phyloP scores from a whole-genome alignment of 2,113 vertebrate genomes.

The Tragulus kanchil region DNA sequence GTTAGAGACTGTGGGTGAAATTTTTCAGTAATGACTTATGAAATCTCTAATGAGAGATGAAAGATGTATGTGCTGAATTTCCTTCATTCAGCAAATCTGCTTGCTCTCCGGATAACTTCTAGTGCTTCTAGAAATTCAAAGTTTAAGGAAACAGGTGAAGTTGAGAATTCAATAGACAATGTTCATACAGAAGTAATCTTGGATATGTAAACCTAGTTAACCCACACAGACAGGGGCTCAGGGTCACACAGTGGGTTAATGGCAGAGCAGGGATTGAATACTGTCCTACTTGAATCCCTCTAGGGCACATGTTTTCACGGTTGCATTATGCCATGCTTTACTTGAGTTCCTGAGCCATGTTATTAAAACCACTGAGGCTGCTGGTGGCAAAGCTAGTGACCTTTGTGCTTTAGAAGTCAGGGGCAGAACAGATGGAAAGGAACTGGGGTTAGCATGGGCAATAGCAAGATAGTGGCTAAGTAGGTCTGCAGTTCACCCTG shows the following conservation, averaged over 20 bases:
- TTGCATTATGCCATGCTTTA: background rate
- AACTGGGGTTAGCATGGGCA: background rate
- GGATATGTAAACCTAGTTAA: accelerated
- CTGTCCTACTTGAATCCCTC: background rate
- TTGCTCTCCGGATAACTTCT: background rate
- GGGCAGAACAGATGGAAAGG: background rate
- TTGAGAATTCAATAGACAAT: background rate
- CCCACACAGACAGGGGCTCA: too few relatives aligned
- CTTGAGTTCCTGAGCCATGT: background rate
- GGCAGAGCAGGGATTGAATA: background rate
- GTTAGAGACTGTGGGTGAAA: background rate
- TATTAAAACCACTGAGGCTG: background rate
- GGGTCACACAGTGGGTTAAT: background rate
- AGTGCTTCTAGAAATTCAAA: background rate
- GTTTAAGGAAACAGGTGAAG: background rate
- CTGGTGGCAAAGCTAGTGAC: background rate
- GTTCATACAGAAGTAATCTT: background rate
- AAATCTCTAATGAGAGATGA: background rate
- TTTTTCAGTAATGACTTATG: background rate
- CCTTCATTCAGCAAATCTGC: background rate
- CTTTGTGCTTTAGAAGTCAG: background rate
- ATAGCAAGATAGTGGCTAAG: background rate
- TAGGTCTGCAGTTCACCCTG: too few relatives aligned
- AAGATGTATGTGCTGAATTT: background rate
- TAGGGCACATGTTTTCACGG: background rate